Percentiles rank a stretch among this genome's conserved stretches.
Evolutionary conservation across 2,888 invertebrate genomes (phyloP).

Genomic region (Eristalis arbustorum): DNA sequence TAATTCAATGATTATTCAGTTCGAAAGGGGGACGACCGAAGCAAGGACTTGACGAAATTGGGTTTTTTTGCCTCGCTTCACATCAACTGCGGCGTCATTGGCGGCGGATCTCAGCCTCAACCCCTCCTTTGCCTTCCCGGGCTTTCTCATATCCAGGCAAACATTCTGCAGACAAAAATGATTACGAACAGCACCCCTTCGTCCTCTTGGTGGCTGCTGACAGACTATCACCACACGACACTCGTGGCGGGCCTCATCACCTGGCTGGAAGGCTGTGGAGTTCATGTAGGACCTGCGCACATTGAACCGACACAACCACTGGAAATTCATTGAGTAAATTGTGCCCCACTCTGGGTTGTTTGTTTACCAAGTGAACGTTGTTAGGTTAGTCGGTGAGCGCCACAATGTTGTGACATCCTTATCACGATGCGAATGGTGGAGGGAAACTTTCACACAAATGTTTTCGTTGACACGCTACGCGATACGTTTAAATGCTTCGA

Average conservation of each 20-base stretch:
- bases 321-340: background rate
- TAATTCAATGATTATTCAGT: background rate
- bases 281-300: background rate
- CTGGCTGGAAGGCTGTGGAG: background rate
- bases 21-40: background rate
- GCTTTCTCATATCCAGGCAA: background rate
- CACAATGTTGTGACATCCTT: too few relatives aligned
- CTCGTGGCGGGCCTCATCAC: background rate
- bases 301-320: background rate
- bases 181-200: background rate
- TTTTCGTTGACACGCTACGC: too few relatives aligned
- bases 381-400: background rate
- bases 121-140: background rate
- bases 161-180: background rate
- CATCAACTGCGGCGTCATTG: background rate
- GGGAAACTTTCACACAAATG: too few relatives aligned
- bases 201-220: background rate
- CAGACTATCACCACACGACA: background rate
- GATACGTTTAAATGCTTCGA: background rate
- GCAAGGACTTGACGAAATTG: background rate
- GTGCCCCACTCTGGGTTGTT: background rate
- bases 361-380: background rate
- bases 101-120: background rate
- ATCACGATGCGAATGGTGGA: too few relatives aligned
- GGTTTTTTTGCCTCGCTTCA: background rate